phyloP scores from a whole-genome alignment of 2,888 invertebrate species.

The Athrips mouffetella region DNA sequence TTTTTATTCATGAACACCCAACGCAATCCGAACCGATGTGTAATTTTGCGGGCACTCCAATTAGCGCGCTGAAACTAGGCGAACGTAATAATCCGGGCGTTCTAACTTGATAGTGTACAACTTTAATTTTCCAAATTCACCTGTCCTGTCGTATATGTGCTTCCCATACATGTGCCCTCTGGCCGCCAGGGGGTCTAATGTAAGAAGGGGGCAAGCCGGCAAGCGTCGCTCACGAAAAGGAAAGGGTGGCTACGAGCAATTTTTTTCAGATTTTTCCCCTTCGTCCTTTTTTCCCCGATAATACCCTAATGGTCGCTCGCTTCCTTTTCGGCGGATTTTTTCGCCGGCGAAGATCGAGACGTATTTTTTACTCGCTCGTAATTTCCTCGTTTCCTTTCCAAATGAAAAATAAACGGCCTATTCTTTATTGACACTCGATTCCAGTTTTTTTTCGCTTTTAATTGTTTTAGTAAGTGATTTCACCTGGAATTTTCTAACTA shows the following conservation, averaged over 20 bases:
- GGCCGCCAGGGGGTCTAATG: constrained; percentile 46
- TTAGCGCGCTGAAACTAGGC: constrained; percentile 25
- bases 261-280: constrained; percentile 74
- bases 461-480: constrained; percentile 1
- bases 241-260: constrained; percentile 72
- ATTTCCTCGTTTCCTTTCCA: constrained; percentile 67
- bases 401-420: constrained; percentile 61
- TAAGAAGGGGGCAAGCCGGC: constrained; percentile 55
- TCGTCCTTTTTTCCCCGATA: constrained; percentile 68
- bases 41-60: constrained; percentile 17
- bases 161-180: constrained; percentile 63
- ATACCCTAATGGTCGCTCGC: constrained; percentile 77
- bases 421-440: constrained; percentile 55
- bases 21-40: constrained; percentile 15
- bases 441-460: constrained; percentile 17
- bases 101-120: constrained; percentile 46
- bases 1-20: constrained; percentile 11
- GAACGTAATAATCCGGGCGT: constrained; percentile 32
- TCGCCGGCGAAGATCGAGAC: constrained; percentile 67
- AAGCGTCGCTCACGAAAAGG: constrained; percentile 72
- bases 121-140: constrained; percentile 77
- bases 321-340: constrained; percentile 73
- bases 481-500: not conserved
- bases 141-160: constrained; percentile 73
- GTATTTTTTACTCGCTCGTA: constrained; percentile 70